Conservation (phyloP, 2,888 invertebrate genomes). For the Drosophila mettleri region DNA sequence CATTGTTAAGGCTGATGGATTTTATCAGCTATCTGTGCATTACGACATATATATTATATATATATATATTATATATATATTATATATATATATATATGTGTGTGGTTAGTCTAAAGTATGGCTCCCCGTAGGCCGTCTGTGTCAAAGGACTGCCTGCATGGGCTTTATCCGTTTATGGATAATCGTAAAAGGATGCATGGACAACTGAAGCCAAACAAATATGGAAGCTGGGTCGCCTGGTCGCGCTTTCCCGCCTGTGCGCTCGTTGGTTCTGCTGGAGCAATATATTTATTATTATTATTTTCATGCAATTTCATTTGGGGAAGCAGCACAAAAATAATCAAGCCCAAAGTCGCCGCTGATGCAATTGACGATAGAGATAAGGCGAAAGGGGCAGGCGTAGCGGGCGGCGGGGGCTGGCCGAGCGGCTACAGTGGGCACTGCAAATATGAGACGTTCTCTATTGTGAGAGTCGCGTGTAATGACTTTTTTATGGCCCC, state of each 20-base stretch:
- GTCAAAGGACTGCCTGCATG: constrained; percentile 4
- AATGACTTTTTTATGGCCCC: constrained; percentile 80
- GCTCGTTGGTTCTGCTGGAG: constrained; percentile 3
- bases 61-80: neutral
- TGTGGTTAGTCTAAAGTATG: constrained; percentile 16
- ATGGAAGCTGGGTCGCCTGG: constrained; percentile 31
- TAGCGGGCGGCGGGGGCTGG: neutral
- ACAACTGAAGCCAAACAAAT: constrained; percentile 31
- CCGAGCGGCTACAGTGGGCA: neutral
- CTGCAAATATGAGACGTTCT: constrained; percentile 10
- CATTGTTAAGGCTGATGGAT: constrained; percentile 9
- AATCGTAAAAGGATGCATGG: constrained; percentile 58
- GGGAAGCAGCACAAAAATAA: constrained; percentile 39
- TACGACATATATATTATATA: neutral
- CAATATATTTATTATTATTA: constrained; percentile 61
- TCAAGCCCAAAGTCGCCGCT: constrained; percentile 44
- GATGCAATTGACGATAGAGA: constrained; percentile 52
- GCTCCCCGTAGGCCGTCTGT: constrained; percentile 22
- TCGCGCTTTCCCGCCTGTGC: constrained; percentile 7
- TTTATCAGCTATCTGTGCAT: constrained; percentile 6
- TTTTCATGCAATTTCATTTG: constrained; percentile 67
- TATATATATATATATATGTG: neutral
- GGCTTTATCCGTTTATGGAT: constrained; percentile 45
- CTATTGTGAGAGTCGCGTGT: constrained; percentile 54
- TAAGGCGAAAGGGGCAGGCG: constrained; percentile 1